These are phyloP conservation scores for Pararge aegeria DNA, from an alignment of 1,140 invertebrate genomes.

Conservation along the genomic window DNA sequence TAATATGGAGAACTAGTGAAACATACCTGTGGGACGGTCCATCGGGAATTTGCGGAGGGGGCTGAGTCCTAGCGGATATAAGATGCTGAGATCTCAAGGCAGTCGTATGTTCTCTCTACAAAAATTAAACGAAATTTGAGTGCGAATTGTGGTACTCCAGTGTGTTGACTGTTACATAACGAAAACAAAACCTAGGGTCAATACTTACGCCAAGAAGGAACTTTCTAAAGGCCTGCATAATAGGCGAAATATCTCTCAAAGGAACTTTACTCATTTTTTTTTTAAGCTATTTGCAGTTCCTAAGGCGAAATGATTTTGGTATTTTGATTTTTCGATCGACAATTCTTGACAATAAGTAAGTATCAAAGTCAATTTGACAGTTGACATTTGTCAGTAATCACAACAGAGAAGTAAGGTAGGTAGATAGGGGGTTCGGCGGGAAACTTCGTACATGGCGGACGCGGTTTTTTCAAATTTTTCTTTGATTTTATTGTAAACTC, in stretches of 20 bases:
- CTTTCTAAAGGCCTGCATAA: slow-evolving; percentile 80
- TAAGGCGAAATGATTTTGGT: too few species aligned
- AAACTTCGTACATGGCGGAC: too few species aligned
- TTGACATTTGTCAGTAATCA: too few species aligned
- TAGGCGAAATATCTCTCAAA: slow-evolving; percentile 81
- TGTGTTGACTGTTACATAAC: slow-evolving; percentile 56
- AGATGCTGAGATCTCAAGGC: slow-evolving; percentile 84
- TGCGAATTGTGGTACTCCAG: slow-evolving; percentile 26
- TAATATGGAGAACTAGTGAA: neutral
- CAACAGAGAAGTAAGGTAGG: too few species aligned
- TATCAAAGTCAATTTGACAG: too few species aligned
- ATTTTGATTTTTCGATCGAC: too few species aligned
- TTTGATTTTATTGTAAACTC: too few species aligned
- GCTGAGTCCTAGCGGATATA: slow-evolving; percentile 85
- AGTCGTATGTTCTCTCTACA: slow-evolving; percentile 80
- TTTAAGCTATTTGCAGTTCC: too few species aligned
- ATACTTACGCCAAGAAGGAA: slow-evolving; percentile 82
- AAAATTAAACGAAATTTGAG: too few species aligned
- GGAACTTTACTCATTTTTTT: slow-evolving; percentile 54
- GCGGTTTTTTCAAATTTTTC: too few species aligned
- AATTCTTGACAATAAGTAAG: too few species aligned
- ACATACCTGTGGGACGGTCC: slow-evolving; percentile 85
- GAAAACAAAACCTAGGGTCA: slow-evolving; percentile 27
- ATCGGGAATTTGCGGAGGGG: slow-evolving; percentile 86
- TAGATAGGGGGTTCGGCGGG: too few species aligned